Evolutionary conservation across 2,113 vertebrate genomes (phyloP), one percentile per base, ranked within the genome.

Genomic region (Eira barbara): DNA sequence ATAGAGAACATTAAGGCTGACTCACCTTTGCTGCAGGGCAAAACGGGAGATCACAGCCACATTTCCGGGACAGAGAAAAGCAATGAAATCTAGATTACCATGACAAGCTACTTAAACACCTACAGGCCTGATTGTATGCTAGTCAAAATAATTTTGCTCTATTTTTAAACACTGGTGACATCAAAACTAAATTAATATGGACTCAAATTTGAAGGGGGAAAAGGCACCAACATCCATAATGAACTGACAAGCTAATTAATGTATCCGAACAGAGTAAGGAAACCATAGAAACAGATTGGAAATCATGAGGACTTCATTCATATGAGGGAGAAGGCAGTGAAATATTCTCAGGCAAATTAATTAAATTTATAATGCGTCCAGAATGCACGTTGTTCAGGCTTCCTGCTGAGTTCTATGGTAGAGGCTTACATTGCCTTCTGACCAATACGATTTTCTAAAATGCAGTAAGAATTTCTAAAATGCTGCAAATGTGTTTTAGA

Each of bases 161-260:
- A 98, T 97, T 98, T 98, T 98, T 97, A 97, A 97, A 97, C 86
- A 96, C 67, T 47, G 61, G 74, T 95, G 94, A 97, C 89, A 96
- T 95, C 63, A 93, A 97, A 96, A 94, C 89, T 96, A 97, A 97
- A 97, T 96, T 96, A 97, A 96, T 65, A 49, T 31, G 82, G 92
- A 83, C 92, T 96, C 67, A 57, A 7, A 91, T 96, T 79, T 86
- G 79, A 97, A 96, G 21, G 14, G 85, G 17, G 5, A 27, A 18
- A 45, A 86, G 74, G 36, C 47, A 94, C 79, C 61, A 76, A 94
- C 87, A 93, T 97, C 87, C 55, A 59, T 89, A 95, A 98, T 86
- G 71, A 98, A 93, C 91, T 93, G 97, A 96, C 94, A 97, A 49
- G 80, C 93, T 95, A 90, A 97, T 97, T 89, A 96, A 96, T 91